Base-by-base conservation (phyloP, 2,888 invertebrate species). In the Marasmarcha lunaedactyla region DNA sequence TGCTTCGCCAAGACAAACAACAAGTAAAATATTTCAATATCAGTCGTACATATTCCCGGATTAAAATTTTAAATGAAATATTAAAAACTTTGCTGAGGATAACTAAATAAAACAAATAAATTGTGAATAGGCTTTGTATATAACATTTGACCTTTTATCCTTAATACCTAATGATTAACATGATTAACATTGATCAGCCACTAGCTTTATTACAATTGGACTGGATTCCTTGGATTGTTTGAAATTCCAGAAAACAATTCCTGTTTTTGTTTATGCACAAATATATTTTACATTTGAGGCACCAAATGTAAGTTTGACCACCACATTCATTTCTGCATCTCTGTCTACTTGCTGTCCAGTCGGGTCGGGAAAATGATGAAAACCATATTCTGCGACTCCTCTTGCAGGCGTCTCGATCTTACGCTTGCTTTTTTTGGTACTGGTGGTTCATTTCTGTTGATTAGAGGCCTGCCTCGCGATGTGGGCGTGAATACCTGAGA, bases 191-290 rank as follows among this genome's bases (percentile, higher is more conserved):
- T 20, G 20, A 20, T 20, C 7, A 20, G 3, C 20, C 3, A 20
- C 3, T 20, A 20, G 20, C 20, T 7, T 20, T 7, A 5, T 20
- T 20, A 20, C 20, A 20, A 20, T 7, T 5, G 7, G 7, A 20
- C 7, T 20, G 20, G 3, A 20, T 5, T 7, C 20, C n/a, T n/a
- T n/a, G n/a, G n/a, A n/a, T n/a, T n/a, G n/a, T 25, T 30, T n/a
- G 10, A 30, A 7, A 30, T 10, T 30, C 30, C 2, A 7, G 30
- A 39, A 41, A 45, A 37, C 45, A 47, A 36, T 45, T 44, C 12
- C 42, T 12, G 37, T 47, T 45, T 11, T 43, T 43, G 20, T 45
- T 47, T 15, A 36, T 42, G 35, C 47, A 47, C 26, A 47, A 43
- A 42, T 20, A 41, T 13, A 44, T 41, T 7, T 40, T 15, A 38